Evolutionary conservation across 2,888 invertebrate species (phyloP), one percentile per base, ranked within the genome.

Genomic region (Folsomia manolachei): DNA sequence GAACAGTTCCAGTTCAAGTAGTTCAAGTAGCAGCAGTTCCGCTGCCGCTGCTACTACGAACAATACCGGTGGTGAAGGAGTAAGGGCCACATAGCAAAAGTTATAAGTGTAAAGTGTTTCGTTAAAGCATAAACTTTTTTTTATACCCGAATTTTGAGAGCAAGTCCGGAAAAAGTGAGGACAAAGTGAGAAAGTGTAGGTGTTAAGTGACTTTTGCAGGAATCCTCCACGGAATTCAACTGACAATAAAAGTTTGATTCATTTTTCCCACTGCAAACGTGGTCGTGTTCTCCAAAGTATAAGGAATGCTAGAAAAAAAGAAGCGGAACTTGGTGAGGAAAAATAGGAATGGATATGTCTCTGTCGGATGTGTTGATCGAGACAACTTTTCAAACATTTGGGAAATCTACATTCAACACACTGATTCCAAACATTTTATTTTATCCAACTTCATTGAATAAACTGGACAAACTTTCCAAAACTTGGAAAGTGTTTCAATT

Each of bases 1-100:
- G 25, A 62, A 74, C 70, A 74, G 71, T 66, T 62, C 68, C 67
- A 74, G 64, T 68, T 71, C 52, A 27, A 69, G 56, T 24, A 75
- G 53, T 72, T 73, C 63, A 63, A 73, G 65, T 51, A 19, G 19
- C 70, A 73, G 52, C 24, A 72, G 67, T 75, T 70, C 23, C 26
- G 63, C 60, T 63, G 63, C 39, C 27, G 68, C 61, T 51, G 71
- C 26, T 60, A 74, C 26, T 52, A 74, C 51, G 23, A 73, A 60
- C 56, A 60, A 27, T 26, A 56, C 25, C 25, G 27, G n/a, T 7
- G n/a, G 21, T 26, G 24, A 9, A 4, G 56, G 18, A n/a, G 19
- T 18, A 4, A n/a, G 18, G 56, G 56, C 7, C 4, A 56, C 7
- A 19, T 56, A 56, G 56, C 56, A n/a, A 56, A 19, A 21, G 18